Evolutionary conservation across 1,140 invertebrate species (phyloP), one percentile per base, ranked within the genome.

Genomic region (Cardiocondyla obscurior): DNA sequence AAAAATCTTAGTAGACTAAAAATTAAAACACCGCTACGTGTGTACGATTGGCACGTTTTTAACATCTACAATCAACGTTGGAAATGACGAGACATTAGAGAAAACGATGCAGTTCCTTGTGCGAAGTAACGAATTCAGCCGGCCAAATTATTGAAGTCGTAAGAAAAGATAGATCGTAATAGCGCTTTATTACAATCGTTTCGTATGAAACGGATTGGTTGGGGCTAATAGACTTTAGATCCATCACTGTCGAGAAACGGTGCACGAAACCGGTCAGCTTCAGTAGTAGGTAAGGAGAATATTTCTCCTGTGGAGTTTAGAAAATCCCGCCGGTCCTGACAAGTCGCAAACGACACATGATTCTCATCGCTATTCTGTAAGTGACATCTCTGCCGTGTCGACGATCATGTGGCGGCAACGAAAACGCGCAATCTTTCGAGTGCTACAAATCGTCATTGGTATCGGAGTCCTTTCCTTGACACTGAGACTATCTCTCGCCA

Each of bases 231-330:
- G n/a, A 33, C 22, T 14, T 28, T 65, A 60, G 60, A 87, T 85
- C 64, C 87, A 69, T 79, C 83, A 87, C 72, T 87, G 73, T 74
- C 57, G 8, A 10, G 6, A 49, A 76, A 42, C 1, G 28, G 25
- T 49, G 49, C 39, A 79, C 28, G 55, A 77, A 89, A 89, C 86
- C 81, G 84, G 84, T 88, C 81, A 84, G 86, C n/a, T 44, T 69
- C 10, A 49, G 19, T 4, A 65, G 81, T 73, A 72, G 28, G 28
- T 49, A n/a, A 28, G 65, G 58, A 65, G 81, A 83, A 82, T 86
- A 39, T 70, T 83, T 57, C 33, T 36, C 12, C 36, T n/a, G 36
- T 28, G 55, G 22, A 33, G 22, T 72, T 36, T n/a, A 64, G 53
- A 83, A 46, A 86, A 73, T 30, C 28, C 16, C 4, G 4, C 3